Evolutionary conservation across 2,797 vertebrate genomes (phyloP).

Genomic region (Acrossocheilus fasciatus): DNA sequence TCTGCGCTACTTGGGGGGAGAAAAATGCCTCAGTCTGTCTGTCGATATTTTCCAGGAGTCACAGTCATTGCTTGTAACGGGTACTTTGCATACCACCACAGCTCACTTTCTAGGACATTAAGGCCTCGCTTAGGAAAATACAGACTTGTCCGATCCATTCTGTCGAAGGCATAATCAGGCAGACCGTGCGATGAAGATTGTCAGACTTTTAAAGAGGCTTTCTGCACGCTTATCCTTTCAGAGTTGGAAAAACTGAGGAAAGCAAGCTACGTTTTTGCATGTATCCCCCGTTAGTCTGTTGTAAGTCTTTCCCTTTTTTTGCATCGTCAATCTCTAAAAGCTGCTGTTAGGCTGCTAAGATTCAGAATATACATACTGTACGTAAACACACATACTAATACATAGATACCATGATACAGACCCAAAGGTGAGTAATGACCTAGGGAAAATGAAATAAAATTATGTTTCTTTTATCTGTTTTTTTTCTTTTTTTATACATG

Average conservation of each 20-base stretch:
- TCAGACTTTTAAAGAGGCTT: constrained; percentile 25
- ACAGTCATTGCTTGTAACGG: neutral
- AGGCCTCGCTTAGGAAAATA: constrained; percentile 42
- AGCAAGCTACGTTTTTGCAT: constrained; percentile 15
- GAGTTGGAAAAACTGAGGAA: neutral
- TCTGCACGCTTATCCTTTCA: neutral
- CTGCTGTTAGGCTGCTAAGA: constrained; percentile 43
- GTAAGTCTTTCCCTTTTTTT: constrained; percentile 49
- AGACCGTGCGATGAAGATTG: constrained; percentile 39
- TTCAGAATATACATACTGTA: constrained; percentile 52
- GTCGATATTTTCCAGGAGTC: constrained; percentile 39
- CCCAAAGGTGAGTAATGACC: constrained; percentile 35
- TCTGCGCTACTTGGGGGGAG: no score
- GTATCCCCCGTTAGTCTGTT: constrained; percentile 8
- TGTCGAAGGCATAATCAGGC: constrained; percentile 28
- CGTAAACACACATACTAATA: constrained; percentile 57
- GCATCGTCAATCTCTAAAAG: constrained; percentile 19
- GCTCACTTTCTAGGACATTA: constrained; percentile 19
- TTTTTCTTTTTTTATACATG: constrained; percentile 58
- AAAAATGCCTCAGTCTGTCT: neutral
- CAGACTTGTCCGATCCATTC: constrained; percentile 8
- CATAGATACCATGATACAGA: constrained; percentile 53
- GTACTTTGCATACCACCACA: constrained; percentile 6
- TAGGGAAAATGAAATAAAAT: constrained; percentile 57
- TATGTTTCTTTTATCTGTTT: constrained; percentile 24